Percentiles rank a stretch among this genome's conserved stretches.
These are phyloP conservation scores for Drosophila elegans DNA, from an alignment of 1,140 invertebrate species.

Conservation along the genomic window DNA sequence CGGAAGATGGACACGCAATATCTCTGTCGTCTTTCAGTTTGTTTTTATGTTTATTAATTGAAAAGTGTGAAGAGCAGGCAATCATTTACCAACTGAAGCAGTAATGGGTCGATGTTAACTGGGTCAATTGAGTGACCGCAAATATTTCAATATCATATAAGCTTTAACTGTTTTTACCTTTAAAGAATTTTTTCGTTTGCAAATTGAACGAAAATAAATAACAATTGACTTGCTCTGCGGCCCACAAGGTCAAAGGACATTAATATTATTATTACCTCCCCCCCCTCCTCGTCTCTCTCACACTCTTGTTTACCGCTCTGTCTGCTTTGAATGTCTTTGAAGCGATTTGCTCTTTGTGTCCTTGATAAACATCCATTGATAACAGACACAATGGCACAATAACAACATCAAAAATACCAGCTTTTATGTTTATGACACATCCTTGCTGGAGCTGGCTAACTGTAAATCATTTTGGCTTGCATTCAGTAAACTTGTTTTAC, in stretches of 20 bases:
- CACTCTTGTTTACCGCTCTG: constrained; percentile 2
- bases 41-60: constrained; percentile 59
- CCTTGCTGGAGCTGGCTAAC: constrained; percentile 3
- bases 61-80: constrained; percentile 43
- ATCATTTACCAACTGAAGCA: constrained; percentile 39
- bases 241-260: constrained; percentile 68
- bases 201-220: constrained; percentile 22
- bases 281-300: background rate
- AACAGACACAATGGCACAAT: constrained; percentile 50
- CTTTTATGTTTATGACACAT: constrained; percentile 26
- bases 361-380: constrained; percentile 67
- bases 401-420: constrained; percentile 1
- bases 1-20: constrained; percentile 55
- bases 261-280: constrained; percentile 50
- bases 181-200: background rate
- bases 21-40: background rate
- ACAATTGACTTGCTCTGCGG: constrained; percentile 58
- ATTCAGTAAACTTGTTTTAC: constrained; percentile 12
- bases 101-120: constrained; percentile 29
- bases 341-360: constrained; percentile 30
- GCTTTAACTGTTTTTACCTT: background rate
- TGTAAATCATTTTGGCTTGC: constrained; percentile 27
- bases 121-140: constrained; percentile 39
- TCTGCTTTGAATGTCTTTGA: constrained; percentile 65
- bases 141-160: constrained; percentile 31